phyloP scores from a whole-genome alignment of 2,888 invertebrate genomes.

The Eulithis testata region DNA sequence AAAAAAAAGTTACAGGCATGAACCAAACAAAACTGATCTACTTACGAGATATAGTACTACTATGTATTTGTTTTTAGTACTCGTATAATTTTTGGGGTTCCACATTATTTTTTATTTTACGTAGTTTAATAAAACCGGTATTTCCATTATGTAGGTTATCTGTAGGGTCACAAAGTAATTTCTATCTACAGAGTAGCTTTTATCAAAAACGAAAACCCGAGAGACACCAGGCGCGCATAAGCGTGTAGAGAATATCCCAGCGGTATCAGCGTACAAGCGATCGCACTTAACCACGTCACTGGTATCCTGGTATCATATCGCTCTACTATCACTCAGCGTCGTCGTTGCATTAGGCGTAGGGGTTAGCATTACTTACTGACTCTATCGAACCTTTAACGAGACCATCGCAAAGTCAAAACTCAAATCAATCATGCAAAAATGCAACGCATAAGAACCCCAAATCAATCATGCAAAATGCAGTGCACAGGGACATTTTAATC shows the following conservation, averaged over 20 bases:
- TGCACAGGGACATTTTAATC: too few relatives aligned
- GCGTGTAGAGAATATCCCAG: conserved; percentile 64
- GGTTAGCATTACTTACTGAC: conserved; percentile 55
- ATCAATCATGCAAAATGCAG: too few relatives aligned
- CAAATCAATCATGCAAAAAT: background rate
- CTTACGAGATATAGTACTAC: too few relatives aligned
- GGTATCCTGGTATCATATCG: conserved; percentile 68
- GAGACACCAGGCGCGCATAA: conserved; percentile 58
- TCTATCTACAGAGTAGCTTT: conserved; percentile 14
- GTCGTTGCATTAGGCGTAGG: conserved; percentile 75
- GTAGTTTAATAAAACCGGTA: too few relatives aligned
- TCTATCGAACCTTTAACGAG: background rate
- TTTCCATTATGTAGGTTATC: too few relatives aligned
- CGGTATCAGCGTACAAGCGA: conserved; percentile 81
- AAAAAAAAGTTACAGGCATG: too few relatives aligned
- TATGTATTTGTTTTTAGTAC: too few relatives aligned
- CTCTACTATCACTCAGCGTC: conserved; percentile 78
- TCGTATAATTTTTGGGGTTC: too few relatives aligned
- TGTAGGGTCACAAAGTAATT: conserved; percentile 4
- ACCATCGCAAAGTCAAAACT: background rate
- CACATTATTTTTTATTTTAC: too few relatives aligned
- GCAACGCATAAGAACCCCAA: too few relatives aligned
- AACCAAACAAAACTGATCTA: too few relatives aligned
- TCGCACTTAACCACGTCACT: conserved; percentile 80
- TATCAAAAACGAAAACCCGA: conserved; percentile 33